Evolutionary conservation across 2,113 vertebrate genomes (phyloP), one percentile per base, ranked within the genome.

Genomic region (Laticauda colubrina): DNA sequence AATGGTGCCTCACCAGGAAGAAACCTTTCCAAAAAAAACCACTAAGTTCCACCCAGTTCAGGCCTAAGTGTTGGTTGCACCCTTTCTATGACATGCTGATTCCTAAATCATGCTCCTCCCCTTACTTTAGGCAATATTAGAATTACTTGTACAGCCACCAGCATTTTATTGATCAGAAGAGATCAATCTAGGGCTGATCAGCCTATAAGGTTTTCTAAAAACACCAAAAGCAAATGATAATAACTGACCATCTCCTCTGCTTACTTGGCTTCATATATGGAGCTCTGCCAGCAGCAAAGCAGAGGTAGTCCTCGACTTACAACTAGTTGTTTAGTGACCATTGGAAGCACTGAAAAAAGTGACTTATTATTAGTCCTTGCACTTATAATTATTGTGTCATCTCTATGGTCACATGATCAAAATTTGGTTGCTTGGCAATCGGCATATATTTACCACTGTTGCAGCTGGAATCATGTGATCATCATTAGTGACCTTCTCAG

Each of bases 21-120:
- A 75, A 87, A 39, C 14, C 75, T 39, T 34, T 88, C n/a, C 89
- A 89, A 56, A 45, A 56, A 45, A 61, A 48, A 29, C 6, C 55
- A 75, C 85, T 39, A 43, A 57, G 51, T n/a, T 88, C 53, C 81
- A 69, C 88, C 91, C 88, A 90, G 51, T 8, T 53, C 24, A 7
- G 0, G 55, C 64, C 0, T 10, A 91, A 93, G 88, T 11, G 3
- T 87, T 87, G 95, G 90, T 10, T 2, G 88, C 87, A 95, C 90
- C 64, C 94, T 96, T 96, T 92, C 59, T 26, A 56, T 89, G 94
- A 26, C 53, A n/a, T 69, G 89, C 69, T 54, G 86, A 75, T 48
- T 92, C 89, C 96, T 95, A 97, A 97, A 97, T 92, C 95, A 96
- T 96, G 96, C 94, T 95, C 95, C 96, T 94, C 96, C 96, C 92